Base-by-base conservation (phyloP, 2,797 vertebrate species). In the Cossypha heuglini region DNA sequence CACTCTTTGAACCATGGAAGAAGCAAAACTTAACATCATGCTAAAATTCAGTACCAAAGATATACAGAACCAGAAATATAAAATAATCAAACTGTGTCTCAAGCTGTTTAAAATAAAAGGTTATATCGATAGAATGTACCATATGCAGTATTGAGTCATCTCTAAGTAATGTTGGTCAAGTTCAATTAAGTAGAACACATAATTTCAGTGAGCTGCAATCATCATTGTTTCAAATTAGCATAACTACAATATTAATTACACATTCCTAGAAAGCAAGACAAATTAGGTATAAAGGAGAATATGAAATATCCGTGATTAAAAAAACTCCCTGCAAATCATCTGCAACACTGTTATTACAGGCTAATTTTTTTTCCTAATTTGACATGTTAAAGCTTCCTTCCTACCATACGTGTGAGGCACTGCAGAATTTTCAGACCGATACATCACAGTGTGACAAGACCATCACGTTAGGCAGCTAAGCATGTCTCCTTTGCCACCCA, bases 161-260 rank as follows among this genome's bases (percentile, higher is more conserved):
- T 80, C 43, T 33, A 94, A 94, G 59, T 66, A 96, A 66, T 76
- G 52, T 17, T 95, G 93, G 91, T 95, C 91, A 96, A 91, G 88
- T 95, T 93, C 90, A 94, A 71, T 95, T 94, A 96, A 94, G 88
- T 26, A 95, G 73, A 96, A 96, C 76, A 86, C 75, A 84, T 93
- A 76, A 94, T 91, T 95, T 92, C 86, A 90, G 28, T 72, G 86
- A 95, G 85, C 54, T 82, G 81, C 37, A 28, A 92, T 96, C 86
- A 93, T 52, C 55, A 67, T 52, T 93, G 83, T 84, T 94, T 91
- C 69, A 48, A 90, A 96, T 96, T 94, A 96, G 83, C 86, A 5
- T 96, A 93, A 96, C 84, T 73, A 88, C 61, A 95, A 83, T 90
- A 96, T 93, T 94, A 97, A 97, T 96, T 96, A 94, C 84, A 16